phyloP scores from a whole-genome alignment of 1,140 invertebrate genomes.

The Hirudo medicinalis region DNA sequence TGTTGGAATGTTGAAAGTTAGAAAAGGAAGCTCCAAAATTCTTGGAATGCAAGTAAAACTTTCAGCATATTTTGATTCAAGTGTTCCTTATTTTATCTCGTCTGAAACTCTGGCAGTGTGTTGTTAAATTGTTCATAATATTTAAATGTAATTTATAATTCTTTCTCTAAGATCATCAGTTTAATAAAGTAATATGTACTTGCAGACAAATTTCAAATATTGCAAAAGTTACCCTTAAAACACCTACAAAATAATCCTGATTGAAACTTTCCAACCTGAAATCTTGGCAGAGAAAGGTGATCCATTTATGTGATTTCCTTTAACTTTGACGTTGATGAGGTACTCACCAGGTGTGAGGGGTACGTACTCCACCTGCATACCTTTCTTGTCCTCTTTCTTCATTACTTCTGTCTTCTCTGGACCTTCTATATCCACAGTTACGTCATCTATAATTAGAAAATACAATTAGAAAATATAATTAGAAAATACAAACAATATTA shows the following conservation, averaged over 20 bases:
- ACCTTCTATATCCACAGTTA: conserved; percentile 54
- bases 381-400: conserved; percentile 73
- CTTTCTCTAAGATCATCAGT: too few relatives aligned
- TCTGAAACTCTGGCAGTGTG: too few relatives aligned
- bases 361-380: conserved; percentile 24
- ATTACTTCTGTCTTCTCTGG: conserved; percentile 86
- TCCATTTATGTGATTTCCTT: conserved; percentile 81
- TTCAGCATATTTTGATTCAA: too few relatives aligned
- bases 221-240: neutral
- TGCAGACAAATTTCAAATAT: too few relatives aligned
- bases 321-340: conserved; percentile 80
- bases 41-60: too few relatives aligned
- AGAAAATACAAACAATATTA: conserved; percentile 32
- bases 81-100: too few relatives aligned
- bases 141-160: too few relatives aligned
- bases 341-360: conserved; percentile 74
- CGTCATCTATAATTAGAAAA: conserved; percentile 28
- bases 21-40: too few relatives aligned
- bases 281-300: conserved; percentile 79
- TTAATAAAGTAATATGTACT: too few relatives aligned
- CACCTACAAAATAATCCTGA: neutral
- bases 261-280: conserved; percentile 43
- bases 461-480: conserved; percentile 24
- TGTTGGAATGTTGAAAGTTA: too few relatives aligned
- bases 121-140: too few relatives aligned